These are phyloP conservation scores for Corbicula japonica DNA, from an alignment of 2,888 invertebrate genomes.

Conservation along the genomic window DNA sequence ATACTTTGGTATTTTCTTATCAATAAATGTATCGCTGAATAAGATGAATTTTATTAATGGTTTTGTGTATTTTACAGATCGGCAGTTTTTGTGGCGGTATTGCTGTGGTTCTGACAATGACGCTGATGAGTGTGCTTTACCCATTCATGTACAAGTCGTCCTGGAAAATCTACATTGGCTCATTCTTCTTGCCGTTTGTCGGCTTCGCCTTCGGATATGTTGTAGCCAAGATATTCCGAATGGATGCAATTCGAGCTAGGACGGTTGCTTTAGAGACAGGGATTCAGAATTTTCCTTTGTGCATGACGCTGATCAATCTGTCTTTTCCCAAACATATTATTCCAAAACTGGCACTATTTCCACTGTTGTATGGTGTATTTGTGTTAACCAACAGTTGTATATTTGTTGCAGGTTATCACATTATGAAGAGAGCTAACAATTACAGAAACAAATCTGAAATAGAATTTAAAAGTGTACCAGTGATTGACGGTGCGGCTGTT, in stretches of 20 bases:
- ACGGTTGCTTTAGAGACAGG: constrained; percentile 83
- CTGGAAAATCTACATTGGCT: constrained; percentile 78
- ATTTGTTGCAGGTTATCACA: constrained; percentile 56
- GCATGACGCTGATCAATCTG: constrained; percentile 79
- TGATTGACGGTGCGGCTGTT: background rate
- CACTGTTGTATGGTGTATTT: constrained; percentile 67
- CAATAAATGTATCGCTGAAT: background rate
- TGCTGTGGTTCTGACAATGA: constrained; percentile 76
- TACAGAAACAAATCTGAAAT: constrained; percentile 3
- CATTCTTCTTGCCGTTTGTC: constrained; percentile 74
- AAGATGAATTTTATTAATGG: background rate
- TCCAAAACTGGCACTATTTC: constrained; percentile 64
- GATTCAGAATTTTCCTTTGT: constrained; percentile 82
- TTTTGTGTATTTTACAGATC: constrained; percentile 65
- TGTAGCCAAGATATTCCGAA: constrained; percentile 70
- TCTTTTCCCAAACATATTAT: constrained; percentile 72
- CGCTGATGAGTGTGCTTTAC: constrained; percentile 78
- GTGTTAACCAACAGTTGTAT: constrained; percentile 61
- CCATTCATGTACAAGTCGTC: constrained; percentile 79
- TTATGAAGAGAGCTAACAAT: constrained; percentile 14
- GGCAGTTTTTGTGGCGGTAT: constrained; percentile 80
- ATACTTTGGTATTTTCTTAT: background rate
- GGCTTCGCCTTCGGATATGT: constrained; percentile 79
- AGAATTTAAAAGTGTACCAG: constrained; percentile 23
- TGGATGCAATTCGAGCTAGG: constrained; percentile 67